Evolutionary conservation across 2,113 vertebrate species (phyloP).

Genomic region (Marcusenius ussheri): DNA sequence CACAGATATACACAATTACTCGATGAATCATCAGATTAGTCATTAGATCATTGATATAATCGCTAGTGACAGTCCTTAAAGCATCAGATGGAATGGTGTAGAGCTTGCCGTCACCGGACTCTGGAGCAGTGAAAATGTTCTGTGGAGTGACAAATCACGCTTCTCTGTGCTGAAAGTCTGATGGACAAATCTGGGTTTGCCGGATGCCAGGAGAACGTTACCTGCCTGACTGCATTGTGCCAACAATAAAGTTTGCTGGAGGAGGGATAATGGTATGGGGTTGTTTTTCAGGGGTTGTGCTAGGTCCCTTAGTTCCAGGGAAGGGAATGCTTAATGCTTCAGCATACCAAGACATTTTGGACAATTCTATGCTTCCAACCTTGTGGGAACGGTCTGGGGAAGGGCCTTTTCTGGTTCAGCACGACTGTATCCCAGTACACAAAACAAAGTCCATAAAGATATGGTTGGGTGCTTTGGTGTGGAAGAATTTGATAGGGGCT

Average conservation of each 20-base stretch:
- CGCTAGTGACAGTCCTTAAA: background rate
- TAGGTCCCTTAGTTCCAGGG: no score
- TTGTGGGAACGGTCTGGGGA: background rate
- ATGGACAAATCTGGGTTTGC: background rate
- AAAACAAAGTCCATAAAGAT: no score
- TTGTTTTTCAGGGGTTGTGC: background rate
- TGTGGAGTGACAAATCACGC: background rate
- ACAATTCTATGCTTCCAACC: background rate
- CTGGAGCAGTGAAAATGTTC: background rate
- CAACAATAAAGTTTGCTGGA: background rate
- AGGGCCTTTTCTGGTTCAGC: background rate
- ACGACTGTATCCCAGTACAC: no score
- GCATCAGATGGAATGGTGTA: background rate
- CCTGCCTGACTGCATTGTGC: background rate
- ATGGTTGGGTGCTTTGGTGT: no score
- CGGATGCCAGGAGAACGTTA: background rate
- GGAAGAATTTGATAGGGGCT: no score
- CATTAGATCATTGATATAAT: background rate
- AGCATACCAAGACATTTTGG: background rate
- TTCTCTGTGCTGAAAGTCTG: background rate
- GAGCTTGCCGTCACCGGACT: background rate
- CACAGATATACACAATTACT: background rate
- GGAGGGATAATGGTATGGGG: background rate
- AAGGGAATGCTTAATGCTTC: background rate
- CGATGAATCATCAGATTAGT: background rate